Base-by-base conservation (phyloP, 2,113 vertebrate species). In the Plotosus lineatus region DNA sequence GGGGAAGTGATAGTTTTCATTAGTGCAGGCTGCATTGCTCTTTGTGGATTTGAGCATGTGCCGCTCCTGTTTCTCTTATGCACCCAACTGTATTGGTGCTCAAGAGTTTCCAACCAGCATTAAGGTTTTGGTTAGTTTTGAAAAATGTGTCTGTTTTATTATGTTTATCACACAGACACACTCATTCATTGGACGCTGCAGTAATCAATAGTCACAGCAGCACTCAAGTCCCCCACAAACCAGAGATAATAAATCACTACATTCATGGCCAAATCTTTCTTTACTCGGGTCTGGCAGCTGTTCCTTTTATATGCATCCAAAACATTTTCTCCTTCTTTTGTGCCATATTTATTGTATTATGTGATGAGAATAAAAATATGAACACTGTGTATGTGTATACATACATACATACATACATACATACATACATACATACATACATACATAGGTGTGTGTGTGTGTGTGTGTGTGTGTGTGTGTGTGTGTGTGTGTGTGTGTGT, bases 1-100 rank as follows among this genome's bases (percentile, higher is more conserved):
- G 66, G 73, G 66, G 51, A 80, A 73, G 78, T 61, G 75, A 80
- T 84, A 26, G 56, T 73, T 74, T 79, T 75, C 75, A 75, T 83
- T 81, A 72, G 46, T 83, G 75, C 19, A 14, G 15, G 19, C 10
- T 31, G 8, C 46, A 31, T 9, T 38, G 8, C 26, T 60, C 40
- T 71, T 46, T 42, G 44, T 77, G 33, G 48, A 63, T 50, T 23
- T 73, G 53, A 56, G 44, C 17, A 11, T 31, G n/a, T 44, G 28
- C 23, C 8, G 40, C 10, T 68, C 38, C 15, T 31, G 9, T 46
- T 48, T 50, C 44, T 60, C 71, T 61, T 42, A n/a, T 68, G 58
- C 61, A n/a, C 26, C 38, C 40, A 17, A 55, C 58, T 65, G 11
- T 53, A 31, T 19, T 17, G 8, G 23, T 48, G 28, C 38, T 72